Evolutionary conservation across 2,888 invertebrate genomes (phyloP).

Genomic region (Drosophila neonasuta): DNA sequence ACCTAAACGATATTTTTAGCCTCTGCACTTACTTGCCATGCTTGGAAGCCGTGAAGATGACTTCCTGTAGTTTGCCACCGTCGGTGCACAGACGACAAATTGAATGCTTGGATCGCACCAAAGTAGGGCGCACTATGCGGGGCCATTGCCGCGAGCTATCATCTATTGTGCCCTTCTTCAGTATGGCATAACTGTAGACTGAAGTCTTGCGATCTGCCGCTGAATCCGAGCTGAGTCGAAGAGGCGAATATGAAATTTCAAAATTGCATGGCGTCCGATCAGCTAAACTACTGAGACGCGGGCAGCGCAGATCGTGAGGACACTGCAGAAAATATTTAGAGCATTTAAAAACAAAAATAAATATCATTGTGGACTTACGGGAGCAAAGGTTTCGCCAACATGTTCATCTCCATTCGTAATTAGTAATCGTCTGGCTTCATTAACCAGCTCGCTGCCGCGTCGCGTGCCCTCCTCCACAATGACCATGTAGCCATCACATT

Average conservation of each 20-base stretch:
- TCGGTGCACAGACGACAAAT: slow-evolving; percentile 91
- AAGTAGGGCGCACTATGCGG: slow-evolving; percentile 88
- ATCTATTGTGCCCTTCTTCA: slow-evolving; percentile 88
- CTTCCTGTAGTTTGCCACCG: slow-evolving; percentile 88
- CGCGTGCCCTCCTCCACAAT: slow-evolving; percentile 92
- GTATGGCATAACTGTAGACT: slow-evolving; percentile 90
- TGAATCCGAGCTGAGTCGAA: slow-evolving; percentile 83
- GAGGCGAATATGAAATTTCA: slow-evolving; percentile 85
- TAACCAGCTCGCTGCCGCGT: slow-evolving; percentile 90
- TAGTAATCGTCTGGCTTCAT: slow-evolving; percentile 93
- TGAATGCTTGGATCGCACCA: slow-evolving; percentile 87
- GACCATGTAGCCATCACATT: slow-evolving; percentile 91
- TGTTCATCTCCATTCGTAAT: slow-evolving; percentile 82
- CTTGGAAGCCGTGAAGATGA: slow-evolving; percentile 89
- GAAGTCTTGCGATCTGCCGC: slow-evolving; percentile 83
- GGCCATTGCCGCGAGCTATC: slow-evolving; percentile 87
- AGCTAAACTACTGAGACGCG: slow-evolving; percentile 83
- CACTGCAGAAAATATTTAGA: slow-evolving; percentile 84
- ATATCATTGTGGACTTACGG: slow-evolving; percentile 84
- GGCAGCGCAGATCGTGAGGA: slow-evolving; percentile 91
- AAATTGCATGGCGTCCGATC: slow-evolving; percentile 91
- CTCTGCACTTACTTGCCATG: slow-evolving; percentile 87
- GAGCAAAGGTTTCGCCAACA: slow-evolving; percentile 88
- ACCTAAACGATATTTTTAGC: background rate
- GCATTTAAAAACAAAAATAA: background rate